A percentile compares a stretch with the other conserved stretches of the same genome.
Evolutionary conservation across 2,797 vertebrate genomes (phyloP).

Genomic region (Neoniphon sammara): DNA sequence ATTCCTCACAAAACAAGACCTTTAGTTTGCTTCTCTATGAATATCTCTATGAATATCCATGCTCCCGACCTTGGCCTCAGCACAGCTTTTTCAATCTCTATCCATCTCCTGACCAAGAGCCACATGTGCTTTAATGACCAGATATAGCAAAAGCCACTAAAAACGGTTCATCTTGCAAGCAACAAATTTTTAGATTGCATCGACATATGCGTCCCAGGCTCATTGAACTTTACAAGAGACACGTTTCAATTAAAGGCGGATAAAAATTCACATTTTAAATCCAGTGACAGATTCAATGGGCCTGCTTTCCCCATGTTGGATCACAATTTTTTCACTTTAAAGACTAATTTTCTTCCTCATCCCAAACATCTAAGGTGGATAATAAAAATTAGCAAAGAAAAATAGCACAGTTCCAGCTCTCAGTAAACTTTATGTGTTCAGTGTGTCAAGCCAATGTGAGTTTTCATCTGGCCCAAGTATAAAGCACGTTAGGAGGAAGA

Average conservation of each 20-base stretch:
- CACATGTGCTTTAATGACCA: conserved; percentile 66
- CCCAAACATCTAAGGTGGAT: conserved; percentile 17
- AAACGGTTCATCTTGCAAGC: conserved; percentile 54
- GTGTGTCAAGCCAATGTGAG: background rate
- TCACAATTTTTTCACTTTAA: too few relatives aligned
- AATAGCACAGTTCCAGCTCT: background rate
- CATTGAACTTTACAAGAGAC: conserved; percentile 42
- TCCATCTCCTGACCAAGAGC: conserved; percentile 36
- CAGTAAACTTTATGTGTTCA: background rate
- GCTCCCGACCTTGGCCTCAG: conserved; percentile 41
- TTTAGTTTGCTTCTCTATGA: conserved; percentile 38
- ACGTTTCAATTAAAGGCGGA: conserved; percentile 31
- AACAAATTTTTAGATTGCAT: conserved; percentile 54
- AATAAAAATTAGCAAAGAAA: background rate
- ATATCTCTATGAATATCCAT: too few relatives aligned
- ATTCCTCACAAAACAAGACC: too few relatives aligned
- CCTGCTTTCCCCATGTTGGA: too few relatives aligned
- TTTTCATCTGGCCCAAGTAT: background rate
- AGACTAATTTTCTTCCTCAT: background rate
- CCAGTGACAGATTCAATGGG: conserved; percentile 38
- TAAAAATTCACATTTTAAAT: conserved; percentile 28
- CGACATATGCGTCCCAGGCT: conserved; percentile 45
- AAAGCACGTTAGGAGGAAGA: background rate
- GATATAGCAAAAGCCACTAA: conserved; percentile 31
- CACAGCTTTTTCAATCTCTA: conserved; percentile 48